A percentile compares a stretch with the other conserved stretches of the same genome.
These are phyloP conservation scores for Drosophila multiciliata DNA, from an alignment of 2,888 invertebrate species.

Conservation along the genomic window DNA sequence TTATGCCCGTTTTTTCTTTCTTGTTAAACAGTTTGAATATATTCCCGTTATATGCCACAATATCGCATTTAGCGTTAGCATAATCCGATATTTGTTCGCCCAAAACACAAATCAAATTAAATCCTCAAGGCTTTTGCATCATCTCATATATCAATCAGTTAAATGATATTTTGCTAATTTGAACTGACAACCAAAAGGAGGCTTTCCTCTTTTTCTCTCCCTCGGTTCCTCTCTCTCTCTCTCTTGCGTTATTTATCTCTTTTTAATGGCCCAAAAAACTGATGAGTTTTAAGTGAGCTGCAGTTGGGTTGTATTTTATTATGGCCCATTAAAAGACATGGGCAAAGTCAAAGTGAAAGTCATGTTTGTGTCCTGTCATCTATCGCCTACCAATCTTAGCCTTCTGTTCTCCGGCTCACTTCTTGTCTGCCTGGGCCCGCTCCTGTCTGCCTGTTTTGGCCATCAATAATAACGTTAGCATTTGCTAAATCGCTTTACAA, in stretches of 20 bases:
- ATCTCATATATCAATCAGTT: slow-evolving; percentile 70
- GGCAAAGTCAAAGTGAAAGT: slow-evolving; percentile 30
- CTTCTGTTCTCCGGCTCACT: not conserved
- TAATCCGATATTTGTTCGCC: not conserved
- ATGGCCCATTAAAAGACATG: slow-evolving; percentile 51
- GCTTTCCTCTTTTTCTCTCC: not conserved
- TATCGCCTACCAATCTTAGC: slow-evolving; percentile 32
- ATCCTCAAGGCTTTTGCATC: slow-evolving; percentile 17
- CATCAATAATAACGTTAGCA: slow-evolving; percentile 74
- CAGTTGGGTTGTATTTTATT: slow-evolving; percentile 69
- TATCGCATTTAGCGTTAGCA: not conserved
- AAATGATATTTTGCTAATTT: slow-evolving; percentile 70
- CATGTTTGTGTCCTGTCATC: slow-evolving; percentile 48
- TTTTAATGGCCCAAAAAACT: slow-evolving; percentile 64
- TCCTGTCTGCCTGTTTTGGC: slow-evolving; percentile 15
- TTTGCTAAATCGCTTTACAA: slow-evolving; percentile 73
- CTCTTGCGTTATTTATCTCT: not conserved
- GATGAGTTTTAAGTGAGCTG: slow-evolving; percentile 63
- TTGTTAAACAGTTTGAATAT: not conserved
- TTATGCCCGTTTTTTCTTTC: not conserved
- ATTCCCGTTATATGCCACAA: not conserved
- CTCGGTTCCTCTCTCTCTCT: not conserved
- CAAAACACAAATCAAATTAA: not conserved
- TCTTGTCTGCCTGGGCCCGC: not conserved
- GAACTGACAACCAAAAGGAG: slow-evolving; percentile 51